phyloP scores from a whole-genome alignment of 1,140 invertebrate species.

The Ceratosolen fusciceps region DNA sequence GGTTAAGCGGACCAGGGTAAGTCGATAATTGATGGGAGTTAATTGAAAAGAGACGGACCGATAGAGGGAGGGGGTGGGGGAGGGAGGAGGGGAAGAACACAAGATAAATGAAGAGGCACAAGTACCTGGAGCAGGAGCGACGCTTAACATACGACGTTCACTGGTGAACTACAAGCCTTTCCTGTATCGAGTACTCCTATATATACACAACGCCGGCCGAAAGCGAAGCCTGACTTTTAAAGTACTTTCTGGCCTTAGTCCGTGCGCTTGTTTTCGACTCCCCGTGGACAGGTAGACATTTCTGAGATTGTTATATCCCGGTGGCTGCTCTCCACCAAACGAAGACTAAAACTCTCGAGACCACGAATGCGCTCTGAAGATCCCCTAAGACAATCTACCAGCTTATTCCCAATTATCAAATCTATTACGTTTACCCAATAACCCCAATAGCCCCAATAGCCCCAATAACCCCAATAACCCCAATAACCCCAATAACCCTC shows the following conservation, averaged over 20 bases:
- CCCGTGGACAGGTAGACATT: too few species aligned
- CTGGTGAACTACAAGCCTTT: constrained; percentile 64
- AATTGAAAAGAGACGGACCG: not conserved
- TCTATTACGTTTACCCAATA: too few species aligned
- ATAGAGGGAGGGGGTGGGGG: not conserved
- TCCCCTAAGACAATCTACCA: too few species aligned
- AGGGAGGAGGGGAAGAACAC: not conserved
- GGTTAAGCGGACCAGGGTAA: too few species aligned
- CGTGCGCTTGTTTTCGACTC: not conserved
- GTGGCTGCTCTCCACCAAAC: not conserved
- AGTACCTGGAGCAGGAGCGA: constrained; percentile 49
- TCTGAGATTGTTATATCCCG: not conserved
- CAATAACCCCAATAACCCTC: too few species aligned
- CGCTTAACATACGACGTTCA: constrained; percentile 65
- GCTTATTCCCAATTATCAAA: too few species aligned
- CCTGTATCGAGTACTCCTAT: constrained; percentile 61
- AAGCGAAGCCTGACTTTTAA: not conserved
- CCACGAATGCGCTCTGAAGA: too few species aligned
- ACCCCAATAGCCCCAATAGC: too few species aligned
- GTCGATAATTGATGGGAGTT: too few species aligned
- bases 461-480: too few species aligned
- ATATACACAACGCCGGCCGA: constrained; percentile 62
- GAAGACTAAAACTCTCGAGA: too few species aligned
- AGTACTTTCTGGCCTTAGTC: not conserved
- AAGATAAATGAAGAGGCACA: not conserved